Evolutionary conservation across 2,888 invertebrate genomes (phyloP).

Genomic region (Chalcis sispes): DNA sequence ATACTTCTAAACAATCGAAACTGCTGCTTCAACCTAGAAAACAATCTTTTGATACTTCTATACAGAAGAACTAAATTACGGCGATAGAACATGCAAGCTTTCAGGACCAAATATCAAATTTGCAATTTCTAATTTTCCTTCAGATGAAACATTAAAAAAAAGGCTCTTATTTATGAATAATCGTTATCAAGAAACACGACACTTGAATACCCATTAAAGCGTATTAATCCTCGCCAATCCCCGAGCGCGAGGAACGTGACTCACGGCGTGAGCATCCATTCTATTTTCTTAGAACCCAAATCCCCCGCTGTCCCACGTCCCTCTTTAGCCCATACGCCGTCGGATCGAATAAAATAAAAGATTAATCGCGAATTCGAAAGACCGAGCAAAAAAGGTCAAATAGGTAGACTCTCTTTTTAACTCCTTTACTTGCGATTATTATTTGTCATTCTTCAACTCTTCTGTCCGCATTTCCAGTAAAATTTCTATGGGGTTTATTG

Average conservation of each 20-base stretch:
- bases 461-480: neutral
- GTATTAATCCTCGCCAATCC: slow-evolving; percentile 42
- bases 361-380: slow-evolving; percentile 40
- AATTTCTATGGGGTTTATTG: too few species aligned
- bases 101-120: neutral
- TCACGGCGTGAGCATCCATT: slow-evolving; percentile 42
- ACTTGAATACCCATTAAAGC: slow-evolving; percentile 43
- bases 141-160: neutral
- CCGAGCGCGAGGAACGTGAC: slow-evolving; percentile 36
- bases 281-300: slow-evolving; percentile 35
- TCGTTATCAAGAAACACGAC: slow-evolving; percentile 42
- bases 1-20: too few species aligned
- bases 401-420: too few species aligned
- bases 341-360: slow-evolving; percentile 32
- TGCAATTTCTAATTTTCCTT: neutral
- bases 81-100: neutral
- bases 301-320: slow-evolving; percentile 49
- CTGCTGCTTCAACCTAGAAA: too few species aligned
- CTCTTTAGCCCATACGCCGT: slow-evolving; percentile 32
- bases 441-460: slow-evolving; percentile 32
- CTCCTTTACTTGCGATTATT: slow-evolving; percentile 18
- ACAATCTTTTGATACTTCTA: too few species aligned
- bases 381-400: slow-evolving; percentile 33
- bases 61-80: neutral
- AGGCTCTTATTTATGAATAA: slow-evolving; percentile 37